A percentile compares a stretch with the other conserved stretches of the same genome.
Evolutionary conservation across 2,797 vertebrate genomes (phyloP).

Genomic region (Schizothorax lantsangensis): DNA sequence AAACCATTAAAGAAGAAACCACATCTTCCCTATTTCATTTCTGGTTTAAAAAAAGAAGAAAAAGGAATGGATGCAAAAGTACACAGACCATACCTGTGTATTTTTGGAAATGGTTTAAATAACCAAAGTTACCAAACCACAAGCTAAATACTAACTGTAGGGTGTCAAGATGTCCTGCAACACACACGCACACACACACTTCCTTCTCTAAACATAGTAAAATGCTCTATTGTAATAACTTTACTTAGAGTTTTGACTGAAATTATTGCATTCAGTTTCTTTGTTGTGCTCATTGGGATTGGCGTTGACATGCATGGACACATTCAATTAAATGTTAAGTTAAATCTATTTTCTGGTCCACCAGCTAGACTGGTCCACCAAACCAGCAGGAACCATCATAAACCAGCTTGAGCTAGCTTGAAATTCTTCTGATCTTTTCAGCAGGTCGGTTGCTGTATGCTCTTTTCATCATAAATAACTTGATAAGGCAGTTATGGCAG

Average conservation of each 20-base stretch:
- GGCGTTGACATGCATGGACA: not conserved
- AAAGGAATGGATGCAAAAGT: not conserved
- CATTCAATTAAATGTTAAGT: not conserved
- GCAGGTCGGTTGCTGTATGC: not conserved
- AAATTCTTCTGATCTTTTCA: slow-evolving; percentile 14
- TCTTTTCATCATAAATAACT: slow-evolving; percentile 27
- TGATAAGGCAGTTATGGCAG: slow-evolving; percentile 23
- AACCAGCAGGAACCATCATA: not conserved
- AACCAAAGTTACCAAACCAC: not conserved
- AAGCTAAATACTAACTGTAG: not conserved
- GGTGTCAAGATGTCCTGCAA: not conserved
- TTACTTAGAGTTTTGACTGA: not conserved
- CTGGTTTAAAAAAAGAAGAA: not conserved
- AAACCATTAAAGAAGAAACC: not conserved
- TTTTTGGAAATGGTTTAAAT: not conserved
- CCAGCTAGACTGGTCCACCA: not conserved
- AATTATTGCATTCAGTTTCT: not conserved
- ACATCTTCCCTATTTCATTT: not conserved
- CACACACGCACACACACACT: not conserved
- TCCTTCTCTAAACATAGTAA: not conserved
- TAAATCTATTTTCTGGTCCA: not conserved
- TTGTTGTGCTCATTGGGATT: not conserved
- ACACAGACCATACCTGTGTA: not conserved
- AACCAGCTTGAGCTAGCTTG: not conserved
- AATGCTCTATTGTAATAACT: not conserved